Evolutionary conservation across 2,113 vertebrate species (phyloP), one percentile per base, ranked within the genome.

Genomic region (Phainopepla nitens): DNA sequence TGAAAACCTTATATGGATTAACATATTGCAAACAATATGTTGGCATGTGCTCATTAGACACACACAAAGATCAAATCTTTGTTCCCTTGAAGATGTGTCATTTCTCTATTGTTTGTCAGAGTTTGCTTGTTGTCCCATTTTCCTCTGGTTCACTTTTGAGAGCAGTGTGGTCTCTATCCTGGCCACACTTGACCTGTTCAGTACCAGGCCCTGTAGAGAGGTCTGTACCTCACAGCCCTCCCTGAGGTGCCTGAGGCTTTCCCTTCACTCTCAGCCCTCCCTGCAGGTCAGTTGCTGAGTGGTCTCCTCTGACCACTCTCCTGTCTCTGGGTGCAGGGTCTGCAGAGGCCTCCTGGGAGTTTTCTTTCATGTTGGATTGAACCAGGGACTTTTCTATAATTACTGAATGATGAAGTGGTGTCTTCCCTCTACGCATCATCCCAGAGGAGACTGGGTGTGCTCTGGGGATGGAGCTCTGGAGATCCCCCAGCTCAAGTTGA

Each of bases 371-470:
- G 0, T 29, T 70, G 54, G 39, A 39, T 17, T 53, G 39, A 64
- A 76, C 10, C 14, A 23, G 44, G 7, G 2, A 35, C 56, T 61
- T 76, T 42, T 71, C 36, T 68, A 19, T 60, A 42, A 42, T 65
- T 60, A 42, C n/a, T 57, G 44, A 29, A 21, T 36, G 31, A 24
- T 49, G 25, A 54, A 53, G 31, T 6, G 25, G 15, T 8, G 1
- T 16, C n/a, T 78, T 31, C 41, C 18, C 36, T 21, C 42, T 18
- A 1, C 0, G 3, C n/a, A 18, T 31, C 7, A 4, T 23, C 33
- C 39, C 25, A 42, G 21, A 53, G 44, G 12, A 19, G 25, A 57
- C 36, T 6, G 4, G 14, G 14, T 2, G 7, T 51, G 36, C 45
- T 36, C 61, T 77, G 71, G 27, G 21, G 44, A 31, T 58, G 44